Conservation (phyloP, 1,140 invertebrate species). For the Lysiphlebus fabarum region DNA sequence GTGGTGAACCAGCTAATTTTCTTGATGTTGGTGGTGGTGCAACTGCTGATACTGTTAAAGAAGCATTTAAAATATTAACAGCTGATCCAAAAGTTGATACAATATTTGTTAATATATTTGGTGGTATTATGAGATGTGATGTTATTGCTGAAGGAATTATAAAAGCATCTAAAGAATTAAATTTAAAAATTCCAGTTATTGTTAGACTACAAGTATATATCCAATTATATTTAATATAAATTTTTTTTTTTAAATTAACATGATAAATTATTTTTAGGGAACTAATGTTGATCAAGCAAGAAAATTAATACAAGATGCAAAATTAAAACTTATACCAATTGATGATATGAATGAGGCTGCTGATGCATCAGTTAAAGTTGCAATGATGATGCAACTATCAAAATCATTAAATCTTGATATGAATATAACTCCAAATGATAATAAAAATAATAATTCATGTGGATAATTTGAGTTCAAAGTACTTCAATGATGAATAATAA, state of each 20-base stretch:
- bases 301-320: slow-evolving; percentile 69
- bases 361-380: slow-evolving; percentile 87
- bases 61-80: slow-evolving; percentile 93
- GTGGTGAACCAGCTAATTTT: slow-evolving; percentile 93
- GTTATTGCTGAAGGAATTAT: slow-evolving; percentile 96
- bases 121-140: slow-evolving; percentile 98
- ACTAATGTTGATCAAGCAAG: slow-evolving; percentile 81
- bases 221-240: background rate
- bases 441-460: background rate
- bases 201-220: slow-evolving; percentile 87
- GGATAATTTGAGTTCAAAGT: slow-evolving; percentile 4
- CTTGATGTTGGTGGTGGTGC: slow-evolving; percentile 94
- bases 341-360: slow-evolving; percentile 97
- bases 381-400: slow-evolving; percentile 90
- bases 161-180: slow-evolving; percentile 79
- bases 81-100: slow-evolving; percentile 73
- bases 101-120: slow-evolving; percentile 98
- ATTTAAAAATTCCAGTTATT: slow-evolving; percentile 84
- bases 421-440: background rate
- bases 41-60: slow-evolving; percentile 84
- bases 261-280: slow-evolving; percentile 56
- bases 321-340: slow-evolving; percentile 87
- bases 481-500: background rate
- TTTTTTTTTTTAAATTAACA: slow-evolving; percentile 1
- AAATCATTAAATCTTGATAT: slow-evolving; percentile 76